Conservation (phyloP, 2,113 vertebrate species). For the Trematomus loennbergii region DNA sequence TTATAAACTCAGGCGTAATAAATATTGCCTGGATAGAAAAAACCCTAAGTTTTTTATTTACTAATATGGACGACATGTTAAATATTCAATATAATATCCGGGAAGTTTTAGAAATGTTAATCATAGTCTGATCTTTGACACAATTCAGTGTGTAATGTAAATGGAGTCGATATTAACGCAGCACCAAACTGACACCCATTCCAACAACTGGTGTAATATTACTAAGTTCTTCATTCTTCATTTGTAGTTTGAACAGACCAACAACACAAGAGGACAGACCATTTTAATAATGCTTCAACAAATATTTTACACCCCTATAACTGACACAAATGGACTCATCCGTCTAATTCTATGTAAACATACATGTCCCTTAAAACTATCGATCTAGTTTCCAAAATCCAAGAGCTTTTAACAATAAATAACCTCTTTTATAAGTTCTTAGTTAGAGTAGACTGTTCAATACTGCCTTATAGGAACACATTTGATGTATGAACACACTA, state of each 20-base stretch:
- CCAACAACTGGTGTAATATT: not conserved
- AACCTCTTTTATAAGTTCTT: not conserved
- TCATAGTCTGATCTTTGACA: not conserved
- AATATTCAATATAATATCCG: not conserved
- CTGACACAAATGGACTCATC: not conserved
- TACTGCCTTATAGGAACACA: conserved; percentile 5
- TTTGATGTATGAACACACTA: not conserved
- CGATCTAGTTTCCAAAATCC: not conserved
- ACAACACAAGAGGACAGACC: not conserved
- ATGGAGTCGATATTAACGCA: conserved; percentile 27
- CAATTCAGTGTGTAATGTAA: conserved; percentile 3
- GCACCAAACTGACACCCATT: conserved; percentile 7
- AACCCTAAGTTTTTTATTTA: not conserved
- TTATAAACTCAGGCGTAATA: not conserved
- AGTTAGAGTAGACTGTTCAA: not conserved
- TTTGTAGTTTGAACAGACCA: not conserved
- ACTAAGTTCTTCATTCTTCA: not conserved
- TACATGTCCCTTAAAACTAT: too few relatives aligned
- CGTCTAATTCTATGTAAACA: not conserved
- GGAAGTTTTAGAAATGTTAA: not conserved
- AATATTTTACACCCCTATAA: not conserved
- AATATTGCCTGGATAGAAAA: conserved; percentile 15
- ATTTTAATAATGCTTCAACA: not conserved
- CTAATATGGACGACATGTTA: not conserved
- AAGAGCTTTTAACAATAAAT: conserved; percentile 12